Base-by-base conservation (phyloP, 2,888 invertebrate species). In the Drosophila testacea region DNA sequence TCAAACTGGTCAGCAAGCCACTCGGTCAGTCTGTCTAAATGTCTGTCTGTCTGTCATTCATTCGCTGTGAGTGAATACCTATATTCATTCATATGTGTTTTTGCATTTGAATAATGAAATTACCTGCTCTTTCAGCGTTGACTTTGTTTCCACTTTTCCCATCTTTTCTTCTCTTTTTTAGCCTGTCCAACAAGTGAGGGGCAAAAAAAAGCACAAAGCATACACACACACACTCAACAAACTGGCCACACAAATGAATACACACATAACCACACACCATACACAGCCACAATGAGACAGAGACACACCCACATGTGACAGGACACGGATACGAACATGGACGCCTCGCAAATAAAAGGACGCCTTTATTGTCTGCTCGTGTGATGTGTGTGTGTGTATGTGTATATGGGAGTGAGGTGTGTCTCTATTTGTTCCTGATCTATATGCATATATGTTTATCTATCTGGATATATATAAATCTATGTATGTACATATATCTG, bases 71-170 rank as follows among this genome's bases (percentile, higher is more conserved):
- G 27, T 52, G 44, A 68, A 62, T 66, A 54, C 61, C 59, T 70
- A 66, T 67, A 60, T 60, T 62, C 62, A 60, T 60, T 62, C 62
- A 59, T 62, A 48, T 73, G 59, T 54, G 50, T 55, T 63, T 63
- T 39, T 57, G 50, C 46, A 68, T 87, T 69, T 84, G 77, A 77
- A 84, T 84, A 84, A 84, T 84, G 77, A 82, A 84, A 84, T 89
- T 84, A 87, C 66, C 73, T 72, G 69, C 69, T 56, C 52, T 74
- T 85, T 80, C 42, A 65, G 36, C 60, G 54, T 55, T 54, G 67
- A 57, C 73, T 78, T 65, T 71, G 61, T 54, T 55, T 44, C 39
- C 7, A 38, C 46, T 47, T 56, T 67, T 63, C 32, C 22, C 38
- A 48, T 57, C n/a, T 30, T 38, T 22, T 41, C 13, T 50, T 4